Evolutionary conservation across 1,140 invertebrate species (phyloP).

Genomic region (Agrypnia vestita): DNA sequence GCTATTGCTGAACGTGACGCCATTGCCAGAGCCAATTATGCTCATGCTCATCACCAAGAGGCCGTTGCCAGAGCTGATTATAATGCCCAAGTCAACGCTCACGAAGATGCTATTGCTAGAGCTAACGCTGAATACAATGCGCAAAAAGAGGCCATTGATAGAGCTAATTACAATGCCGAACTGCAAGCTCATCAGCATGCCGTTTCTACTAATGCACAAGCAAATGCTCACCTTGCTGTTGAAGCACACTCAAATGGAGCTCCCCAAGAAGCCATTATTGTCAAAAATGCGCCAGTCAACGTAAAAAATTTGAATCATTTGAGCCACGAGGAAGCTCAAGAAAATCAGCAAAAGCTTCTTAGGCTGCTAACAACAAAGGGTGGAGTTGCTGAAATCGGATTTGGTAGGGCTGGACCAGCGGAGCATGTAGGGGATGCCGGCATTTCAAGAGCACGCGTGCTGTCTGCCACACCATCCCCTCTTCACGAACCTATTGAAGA

Average conservation of each 20-base stretch:
- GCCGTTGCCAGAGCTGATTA: conserved; percentile 46
- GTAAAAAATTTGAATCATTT: conserved; percentile 52
- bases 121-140: conserved; percentile 53
- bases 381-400: conserved; percentile 70
- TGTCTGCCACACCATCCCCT: conserved; percentile 75
- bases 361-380: conserved; percentile 71
- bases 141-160: conserved; percentile 53
- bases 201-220: conserved; percentile 38
- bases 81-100: conserved; percentile 33
- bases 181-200: conserved; percentile 51
- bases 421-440: conserved; percentile 65
- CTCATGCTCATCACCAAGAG: conserved; percentile 52
- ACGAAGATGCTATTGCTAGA: conserved; percentile 65
- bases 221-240: conserved; percentile 56
- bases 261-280: conserved; percentile 60
- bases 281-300: conserved; percentile 55
- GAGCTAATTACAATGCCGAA: conserved; percentile 34
- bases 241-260: conserved; percentile 63
- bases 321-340: conserved; percentile 65
- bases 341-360: conserved; percentile 72
- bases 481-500: conserved; percentile 71
- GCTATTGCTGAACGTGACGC: conserved; percentile 54
- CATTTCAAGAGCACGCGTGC: conserved; percentile 70
- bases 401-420: conserved; percentile 63
- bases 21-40: conserved; percentile 39